Conservation (phyloP, 2,888 invertebrate genomes). For the Julus scandinavius region DNA sequence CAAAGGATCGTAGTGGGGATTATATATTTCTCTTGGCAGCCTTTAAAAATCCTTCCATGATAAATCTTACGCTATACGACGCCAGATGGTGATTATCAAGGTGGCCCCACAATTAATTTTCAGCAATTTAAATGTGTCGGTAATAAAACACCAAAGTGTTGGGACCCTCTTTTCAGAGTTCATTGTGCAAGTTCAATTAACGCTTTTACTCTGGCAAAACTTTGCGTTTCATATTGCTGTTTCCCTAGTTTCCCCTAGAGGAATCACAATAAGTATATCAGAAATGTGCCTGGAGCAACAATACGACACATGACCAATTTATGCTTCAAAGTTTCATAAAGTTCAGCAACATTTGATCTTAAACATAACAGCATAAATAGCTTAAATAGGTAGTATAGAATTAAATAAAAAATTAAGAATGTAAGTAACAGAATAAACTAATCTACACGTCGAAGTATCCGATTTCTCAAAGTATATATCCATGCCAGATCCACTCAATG, state of each 20-base stretch:
- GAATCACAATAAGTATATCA: not conserved
- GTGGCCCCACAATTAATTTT: not conserved
- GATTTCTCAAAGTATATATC: not conserved
- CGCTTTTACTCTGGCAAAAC: not conserved
- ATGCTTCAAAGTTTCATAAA: not conserved
- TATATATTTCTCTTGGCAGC: slow-evolving; percentile 14
- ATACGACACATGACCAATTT: not conserved
- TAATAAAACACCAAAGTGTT: slow-evolving; percentile 12
- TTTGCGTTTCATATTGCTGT: not conserved
- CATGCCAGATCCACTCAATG: not conserved
- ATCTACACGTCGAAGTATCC: not conserved
- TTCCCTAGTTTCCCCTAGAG: not conserved
- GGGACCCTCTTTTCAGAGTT: not conserved
- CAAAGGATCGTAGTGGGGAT: slow-evolving; percentile 29
- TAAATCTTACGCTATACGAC: not conserved
- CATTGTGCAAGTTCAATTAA: slow-evolving; percentile 15
- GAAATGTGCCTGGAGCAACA: not conserved
- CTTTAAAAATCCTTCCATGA: not conserved
- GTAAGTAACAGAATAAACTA: not conserved
- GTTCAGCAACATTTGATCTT: not conserved
- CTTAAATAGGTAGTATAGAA: no score
- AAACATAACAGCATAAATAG: no score
- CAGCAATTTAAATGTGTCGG: not conserved
- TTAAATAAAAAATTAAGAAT: no score
- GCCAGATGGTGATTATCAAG: slow-evolving; percentile 36